Percentiles rank a stretch among this genome's conserved stretches.
Evolutionary conservation across 2,797 vertebrate genomes (phyloP).

Genomic region (Gymnocypris eckloni): DNA sequence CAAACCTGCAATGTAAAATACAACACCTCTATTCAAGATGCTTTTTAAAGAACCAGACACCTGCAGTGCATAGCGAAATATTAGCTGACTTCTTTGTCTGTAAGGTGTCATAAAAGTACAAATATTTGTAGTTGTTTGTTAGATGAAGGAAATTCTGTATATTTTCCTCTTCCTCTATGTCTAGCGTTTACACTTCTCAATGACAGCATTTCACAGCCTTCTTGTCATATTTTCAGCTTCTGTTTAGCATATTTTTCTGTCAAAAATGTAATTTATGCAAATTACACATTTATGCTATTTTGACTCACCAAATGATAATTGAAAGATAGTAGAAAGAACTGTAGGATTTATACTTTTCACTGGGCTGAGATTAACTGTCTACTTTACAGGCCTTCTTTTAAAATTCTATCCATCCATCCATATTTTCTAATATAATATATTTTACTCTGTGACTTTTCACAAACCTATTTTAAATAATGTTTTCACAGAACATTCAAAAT

Average conservation of each 20-base stretch:
- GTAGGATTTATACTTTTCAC: conserved; percentile 62
- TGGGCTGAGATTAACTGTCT: conserved; percentile 67
- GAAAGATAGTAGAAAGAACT: conserved; percentile 53
- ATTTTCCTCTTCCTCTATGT: background rate
- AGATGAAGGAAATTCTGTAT: background rate
- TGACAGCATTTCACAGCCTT: conserved; percentile 55
- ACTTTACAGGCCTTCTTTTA: conserved; percentile 60
- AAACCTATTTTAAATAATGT: background rate
- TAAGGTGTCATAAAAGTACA: background rate
- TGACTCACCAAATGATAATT: conserved; percentile 55
- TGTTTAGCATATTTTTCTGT: conserved; percentile 67
- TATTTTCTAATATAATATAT: background rate
- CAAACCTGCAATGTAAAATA: conserved; percentile 10
- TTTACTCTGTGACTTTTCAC: background rate
- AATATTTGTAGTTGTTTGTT: background rate
- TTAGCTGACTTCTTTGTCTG: background rate
- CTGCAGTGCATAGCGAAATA: conserved; percentile 1
- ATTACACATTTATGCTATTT: conserved; percentile 54
- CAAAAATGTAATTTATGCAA: conserved; percentile 67
- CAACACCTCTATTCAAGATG: background rate
- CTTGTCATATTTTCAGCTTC: conserved; percentile 64
- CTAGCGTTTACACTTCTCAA: conserved; percentile 21
- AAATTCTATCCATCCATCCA: background rate
- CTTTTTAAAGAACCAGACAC: no score
- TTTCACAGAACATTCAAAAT: background rate